Evolutionary conservation across 2,888 invertebrate species (phyloP), one percentile per base, ranked within the genome.

Genomic region (Eupelmus urozonus): DNA sequence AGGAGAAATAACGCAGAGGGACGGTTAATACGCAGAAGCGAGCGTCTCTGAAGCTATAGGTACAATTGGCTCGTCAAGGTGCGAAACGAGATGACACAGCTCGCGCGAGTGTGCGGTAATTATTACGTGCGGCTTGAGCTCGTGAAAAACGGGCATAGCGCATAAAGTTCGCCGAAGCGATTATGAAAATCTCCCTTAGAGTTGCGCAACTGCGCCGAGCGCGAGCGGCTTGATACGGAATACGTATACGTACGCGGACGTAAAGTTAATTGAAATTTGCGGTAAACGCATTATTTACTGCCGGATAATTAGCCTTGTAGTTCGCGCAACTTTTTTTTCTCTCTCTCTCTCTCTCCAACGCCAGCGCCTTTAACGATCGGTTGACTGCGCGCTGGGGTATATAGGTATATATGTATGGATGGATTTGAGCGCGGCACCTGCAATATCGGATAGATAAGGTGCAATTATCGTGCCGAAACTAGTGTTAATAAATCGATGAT

Each of bases 21-120:
- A 69, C 25, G 34, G n/a, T 51, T 20, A 0, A 34, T 34, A 4
- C 40, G 27, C 27, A 42, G 49, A 11, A 29, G 49, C 27, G 29
- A 4, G 9, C 27, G 34, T 29, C 23, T 42, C 5, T 45, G 11
- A n/a, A 69, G 9, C n/a, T n/a, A 45, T 49, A 34, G 49, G 23
- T 25, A 84, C 85, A 85, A 85, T 74, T 84, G 82, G 82, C 83
- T 83, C 85, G 83, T 85, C 84, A 85, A 84, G 84, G 84, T 81
- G 84, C 83, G 84, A 86, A 85, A 85, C 84, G 83, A 85, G 86
- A 88, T 85, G 86, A 86, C 85, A 85, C 85, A 82, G 84, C n/a
- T 84, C 83, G 84, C 84, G 83, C 83, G 85, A 83, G 81, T 84
- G 83, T 82, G n/a, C n/a, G 84, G 86, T 87, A 87, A 88, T 88